phyloP scores from a whole-genome alignment of 2,888 invertebrate genomes.

The Steinernema hermaphroditum region DNA sequence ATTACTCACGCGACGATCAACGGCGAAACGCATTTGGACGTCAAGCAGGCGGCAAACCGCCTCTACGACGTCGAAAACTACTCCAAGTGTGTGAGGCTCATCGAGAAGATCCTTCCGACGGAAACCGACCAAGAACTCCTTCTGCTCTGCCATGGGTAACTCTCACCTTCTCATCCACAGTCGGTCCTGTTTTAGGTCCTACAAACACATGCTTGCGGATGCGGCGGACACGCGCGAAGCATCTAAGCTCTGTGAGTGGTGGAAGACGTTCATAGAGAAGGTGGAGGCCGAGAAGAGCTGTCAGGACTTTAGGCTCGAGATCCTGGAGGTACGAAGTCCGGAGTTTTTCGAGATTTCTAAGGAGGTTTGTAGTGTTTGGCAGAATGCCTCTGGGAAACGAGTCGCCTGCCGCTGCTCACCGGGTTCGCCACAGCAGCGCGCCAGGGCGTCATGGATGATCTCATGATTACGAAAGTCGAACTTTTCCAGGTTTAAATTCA shows the following conservation, averaged over 20 bases:
- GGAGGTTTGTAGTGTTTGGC: background rate
- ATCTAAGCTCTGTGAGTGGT: slow-evolving; percentile 16
- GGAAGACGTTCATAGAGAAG: slow-evolving; percentile 7
- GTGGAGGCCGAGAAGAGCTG: slow-evolving; percentile 2
- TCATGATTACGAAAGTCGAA: slow-evolving; percentile 16
- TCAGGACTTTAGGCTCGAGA: slow-evolving; percentile 1
- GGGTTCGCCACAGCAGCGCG: background rate
- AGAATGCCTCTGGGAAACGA: slow-evolving; percentile 19
- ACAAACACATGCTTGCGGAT: slow-evolving; percentile 20
- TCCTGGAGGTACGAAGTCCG: slow-evolving; percentile 1
- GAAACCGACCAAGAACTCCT: slow-evolving; percentile 7
- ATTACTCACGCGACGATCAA: slow-evolving; percentile 18
- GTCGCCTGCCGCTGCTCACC: background rate
- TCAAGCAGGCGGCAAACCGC: background rate
- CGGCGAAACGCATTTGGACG: slow-evolving; percentile 11
- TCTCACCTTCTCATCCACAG: no score
- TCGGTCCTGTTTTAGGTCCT: no score
- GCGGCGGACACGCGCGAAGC: background rate
- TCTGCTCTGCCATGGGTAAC: slow-evolving; percentile 17
- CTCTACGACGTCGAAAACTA: slow-evolving; percentile 20
- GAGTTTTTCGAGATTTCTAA: no score
- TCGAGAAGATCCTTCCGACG: background rate
- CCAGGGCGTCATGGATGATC: background rate
- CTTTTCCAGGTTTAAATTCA: background rate
- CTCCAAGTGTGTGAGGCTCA: slow-evolving; percentile 18